phyloP scores from a whole-genome alignment of 2,113 vertebrate genomes.

The Tauraco erythrolophus region DNA sequence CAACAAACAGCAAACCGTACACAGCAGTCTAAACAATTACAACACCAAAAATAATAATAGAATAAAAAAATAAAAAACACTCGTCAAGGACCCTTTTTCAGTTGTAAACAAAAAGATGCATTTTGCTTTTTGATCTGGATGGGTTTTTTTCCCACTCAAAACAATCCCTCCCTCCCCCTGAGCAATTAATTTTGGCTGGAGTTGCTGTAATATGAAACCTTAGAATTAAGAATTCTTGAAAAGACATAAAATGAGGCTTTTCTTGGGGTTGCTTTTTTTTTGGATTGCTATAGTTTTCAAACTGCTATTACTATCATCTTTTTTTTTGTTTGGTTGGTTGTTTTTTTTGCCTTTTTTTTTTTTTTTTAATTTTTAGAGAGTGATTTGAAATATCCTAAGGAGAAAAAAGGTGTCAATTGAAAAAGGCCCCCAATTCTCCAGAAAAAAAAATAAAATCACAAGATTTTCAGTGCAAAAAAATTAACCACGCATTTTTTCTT shows the following conservation, averaged over 20 bases:
- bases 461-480: conserved; percentile 84
- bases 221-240: conserved; percentile 74
- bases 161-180: conserved; percentile 45
- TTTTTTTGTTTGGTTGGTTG: neutral
- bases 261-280: conserved; percentile 74
- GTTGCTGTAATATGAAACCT: conserved; percentile 70
- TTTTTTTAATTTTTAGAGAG: conserved; percentile 64
- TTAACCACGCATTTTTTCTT: conserved; percentile 77
- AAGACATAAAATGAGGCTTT: conserved; percentile 75
- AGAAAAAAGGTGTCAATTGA: conserved; percentile 81
- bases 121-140: conserved; percentile 76
- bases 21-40: conserved; percentile 89
- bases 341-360: neutral
- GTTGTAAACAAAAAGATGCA: conserved; percentile 85
- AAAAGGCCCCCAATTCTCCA: conserved; percentile 86
- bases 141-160: conserved; percentile 57
- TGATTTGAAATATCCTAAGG: conserved; percentile 77
- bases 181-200: conserved; percentile 73
- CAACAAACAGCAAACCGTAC: conserved; percentile 90
- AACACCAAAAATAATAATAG: conserved; percentile 85
- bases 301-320: conserved; percentile 70
- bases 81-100: conserved; percentile 89
- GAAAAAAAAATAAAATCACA: conserved; percentile 82
- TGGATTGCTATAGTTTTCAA: conserved; percentile 61
- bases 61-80: conserved; percentile 82